These are phyloP conservation scores for Typhlomys cinereus DNA, from an alignment of 2,113 vertebrate genomes.

Conservation along the genomic window DNA sequence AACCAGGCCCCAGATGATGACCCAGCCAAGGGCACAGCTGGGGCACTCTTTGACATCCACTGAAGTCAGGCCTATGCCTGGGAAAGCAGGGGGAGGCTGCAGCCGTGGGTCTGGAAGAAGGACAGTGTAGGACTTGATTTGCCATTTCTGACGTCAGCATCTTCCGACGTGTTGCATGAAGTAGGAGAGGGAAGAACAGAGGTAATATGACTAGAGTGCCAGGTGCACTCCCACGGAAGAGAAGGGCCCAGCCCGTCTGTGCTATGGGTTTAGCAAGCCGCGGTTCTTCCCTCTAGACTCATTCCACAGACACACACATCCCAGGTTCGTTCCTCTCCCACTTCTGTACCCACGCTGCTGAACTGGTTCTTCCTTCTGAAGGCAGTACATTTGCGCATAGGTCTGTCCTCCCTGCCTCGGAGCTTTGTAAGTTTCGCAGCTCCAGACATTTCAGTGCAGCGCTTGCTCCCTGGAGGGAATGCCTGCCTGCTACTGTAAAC, in stretches of 20 bases:
- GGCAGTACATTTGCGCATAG: too few species aligned
- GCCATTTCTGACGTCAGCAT: background rate
- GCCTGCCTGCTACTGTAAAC: too few species aligned
- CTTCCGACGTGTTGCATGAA: background rate
- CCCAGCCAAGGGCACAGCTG: background rate
- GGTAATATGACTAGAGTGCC: background rate
- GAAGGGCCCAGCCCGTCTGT: background rate
- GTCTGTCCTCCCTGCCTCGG: background rate
- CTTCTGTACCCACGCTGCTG: fast-evolving
- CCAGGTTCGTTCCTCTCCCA: background rate
- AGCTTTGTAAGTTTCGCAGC: background rate
- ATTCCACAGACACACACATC: too few species aligned
- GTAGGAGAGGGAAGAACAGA: conserved; percentile 20
- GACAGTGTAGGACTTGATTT: fast-evolving
- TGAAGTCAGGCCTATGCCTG: background rate
- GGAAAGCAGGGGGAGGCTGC: background rate
- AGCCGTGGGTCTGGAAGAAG: background rate
- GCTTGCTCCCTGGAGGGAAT: background rate
- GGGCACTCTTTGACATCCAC: background rate
- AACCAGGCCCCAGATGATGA: too few species aligned
- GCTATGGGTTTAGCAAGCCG: background rate
- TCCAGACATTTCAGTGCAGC: too few species aligned
- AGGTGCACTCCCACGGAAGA: background rate
- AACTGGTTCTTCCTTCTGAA: background rate
- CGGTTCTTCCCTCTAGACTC: background rate